Evolutionary conservation across 2,113 vertebrate species (phyloP).

Genomic region (Malurus elegans): DNA sequence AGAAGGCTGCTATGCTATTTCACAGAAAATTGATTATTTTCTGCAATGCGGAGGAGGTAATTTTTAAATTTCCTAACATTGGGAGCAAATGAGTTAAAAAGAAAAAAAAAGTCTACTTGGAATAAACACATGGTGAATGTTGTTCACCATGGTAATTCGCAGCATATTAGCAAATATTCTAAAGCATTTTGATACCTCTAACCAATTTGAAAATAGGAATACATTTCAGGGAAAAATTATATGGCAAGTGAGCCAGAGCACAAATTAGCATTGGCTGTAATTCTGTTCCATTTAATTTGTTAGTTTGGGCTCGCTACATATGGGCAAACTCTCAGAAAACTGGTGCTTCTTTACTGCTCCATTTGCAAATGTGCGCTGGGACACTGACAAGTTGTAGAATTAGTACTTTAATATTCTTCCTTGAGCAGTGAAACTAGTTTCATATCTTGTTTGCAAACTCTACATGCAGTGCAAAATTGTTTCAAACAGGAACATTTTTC

Average conservation of each 20-base stretch:
- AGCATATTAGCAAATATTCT: slow-evolving; percentile 14
- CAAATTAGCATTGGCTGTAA: slow-evolving; percentile 26
- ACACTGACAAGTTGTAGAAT: slow-evolving; percentile 34
- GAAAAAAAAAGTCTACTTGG: not conserved
- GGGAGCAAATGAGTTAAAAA: not conserved
- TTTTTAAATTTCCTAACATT: not conserved
- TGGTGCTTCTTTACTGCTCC: not conserved
- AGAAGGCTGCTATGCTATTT: not conserved
- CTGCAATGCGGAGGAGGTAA: not conserved
- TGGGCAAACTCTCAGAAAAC: not conserved
- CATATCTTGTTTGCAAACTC: slow-evolving; percentile 31
- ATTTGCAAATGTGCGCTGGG: slow-evolving; percentile 22
- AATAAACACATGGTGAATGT: slow-evolving; percentile 2
- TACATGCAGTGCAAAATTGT: not conserved
- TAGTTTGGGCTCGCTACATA: not conserved
- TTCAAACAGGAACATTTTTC: slow-evolving; percentile 43
- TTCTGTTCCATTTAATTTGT: slow-evolving; percentile 13
- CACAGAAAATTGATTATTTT: not conserved
- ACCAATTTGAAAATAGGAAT: not conserved
- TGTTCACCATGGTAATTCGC: not conserved
- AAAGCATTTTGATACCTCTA: not conserved
- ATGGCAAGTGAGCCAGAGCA: not conserved
- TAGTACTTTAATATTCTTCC: slow-evolving; percentile 62
- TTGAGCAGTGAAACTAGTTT: not conserved
- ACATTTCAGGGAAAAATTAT: slow-evolving; percentile 7